A percentile compares a stretch with the other conserved stretches of the same genome.
These are phyloP conservation scores for Leptinotarsa haldemani DNA, from an alignment of 2,888 invertebrate genomes.

Conservation along the genomic window DNA sequence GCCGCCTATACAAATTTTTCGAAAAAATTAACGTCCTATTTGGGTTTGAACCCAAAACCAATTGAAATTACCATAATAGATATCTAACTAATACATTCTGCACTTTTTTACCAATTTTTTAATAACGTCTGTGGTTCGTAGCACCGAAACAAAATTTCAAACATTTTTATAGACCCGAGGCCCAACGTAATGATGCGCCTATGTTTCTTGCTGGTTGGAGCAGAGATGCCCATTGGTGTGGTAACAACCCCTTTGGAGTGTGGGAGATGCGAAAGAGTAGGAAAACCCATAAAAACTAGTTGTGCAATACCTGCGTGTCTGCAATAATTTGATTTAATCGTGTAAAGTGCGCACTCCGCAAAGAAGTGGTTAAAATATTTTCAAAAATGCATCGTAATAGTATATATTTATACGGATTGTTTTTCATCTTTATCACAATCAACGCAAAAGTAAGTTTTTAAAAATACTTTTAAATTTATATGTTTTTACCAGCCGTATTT, in stretches of 20 bases:
- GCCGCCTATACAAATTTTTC: no score
- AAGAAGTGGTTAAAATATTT: no score
- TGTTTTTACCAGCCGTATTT: not conserved
- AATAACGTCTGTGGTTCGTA: no score
- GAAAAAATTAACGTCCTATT: no score
- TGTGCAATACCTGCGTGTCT: conserved; percentile 42
- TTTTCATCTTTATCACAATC: not conserved
- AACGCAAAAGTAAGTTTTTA: conserved; percentile 14
- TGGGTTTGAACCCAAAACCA: no score
- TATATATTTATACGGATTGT: conserved; percentile 14
- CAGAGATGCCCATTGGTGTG: conserved; percentile 13
- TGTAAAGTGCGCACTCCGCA: conserved; percentile 29
- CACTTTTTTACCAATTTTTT: no score
- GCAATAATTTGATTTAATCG: conserved; percentile 35
- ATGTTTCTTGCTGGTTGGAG: conserved; percentile 24
- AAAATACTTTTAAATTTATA: not conserved
- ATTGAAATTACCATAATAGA: no score
- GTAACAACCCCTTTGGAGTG: conserved; percentile 31
- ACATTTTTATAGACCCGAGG: not conserved
- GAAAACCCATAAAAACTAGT: conserved; percentile 39
- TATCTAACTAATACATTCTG: no score
- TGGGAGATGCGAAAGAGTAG: conserved; percentile 41
- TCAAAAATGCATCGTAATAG: conserved; percentile 6
- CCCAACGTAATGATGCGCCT: conserved; percentile 9
- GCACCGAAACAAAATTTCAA: no score